Evolutionary conservation across 2,113 vertebrate genomes (phyloP).

Genomic region (Chelonoidis abingdonii): DNA sequence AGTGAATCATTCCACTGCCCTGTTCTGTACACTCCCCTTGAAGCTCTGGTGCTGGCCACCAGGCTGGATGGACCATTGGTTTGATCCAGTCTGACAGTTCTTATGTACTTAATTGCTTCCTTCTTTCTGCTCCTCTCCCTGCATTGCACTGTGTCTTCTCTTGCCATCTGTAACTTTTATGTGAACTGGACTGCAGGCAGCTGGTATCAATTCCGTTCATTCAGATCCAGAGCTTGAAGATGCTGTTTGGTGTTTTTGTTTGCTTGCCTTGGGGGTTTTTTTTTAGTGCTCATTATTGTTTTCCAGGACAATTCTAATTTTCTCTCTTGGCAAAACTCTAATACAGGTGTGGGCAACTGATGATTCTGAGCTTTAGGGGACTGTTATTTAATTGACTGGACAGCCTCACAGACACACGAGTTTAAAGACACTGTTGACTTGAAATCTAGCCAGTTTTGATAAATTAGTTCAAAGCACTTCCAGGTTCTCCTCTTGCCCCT

Average conservation of each 20-base stretch:
- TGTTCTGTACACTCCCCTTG: too few species aligned
- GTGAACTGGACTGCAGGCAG: not conserved
- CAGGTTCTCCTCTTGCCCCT: not conserved
- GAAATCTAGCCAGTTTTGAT: fast-evolving
- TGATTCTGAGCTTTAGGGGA: not conserved
- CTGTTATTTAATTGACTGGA: fast-evolving
- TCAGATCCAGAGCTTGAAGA: not conserved
- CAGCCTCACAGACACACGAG: fast-evolving
- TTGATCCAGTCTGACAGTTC: not conserved
- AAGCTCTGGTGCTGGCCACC: too few species aligned
- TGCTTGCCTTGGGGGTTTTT: not conserved
- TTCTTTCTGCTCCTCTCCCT: not conserved
- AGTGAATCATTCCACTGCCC: too few species aligned
- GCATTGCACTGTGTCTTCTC: not conserved
- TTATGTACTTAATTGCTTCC: not conserved
- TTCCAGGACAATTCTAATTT: not conserved
- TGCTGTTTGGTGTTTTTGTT: not conserved
- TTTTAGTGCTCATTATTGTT: not conserved
- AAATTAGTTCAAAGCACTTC: not conserved
- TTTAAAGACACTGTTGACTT: not conserved
- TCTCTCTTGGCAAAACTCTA: not conserved
- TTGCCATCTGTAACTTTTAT: not conserved
- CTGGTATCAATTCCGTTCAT: not conserved
- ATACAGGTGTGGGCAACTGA: not conserved
- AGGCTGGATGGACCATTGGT: not conserved